Evolutionary conservation across 2,797 vertebrate species (phyloP).

Genomic region (Caiman crocodilus): DNA sequence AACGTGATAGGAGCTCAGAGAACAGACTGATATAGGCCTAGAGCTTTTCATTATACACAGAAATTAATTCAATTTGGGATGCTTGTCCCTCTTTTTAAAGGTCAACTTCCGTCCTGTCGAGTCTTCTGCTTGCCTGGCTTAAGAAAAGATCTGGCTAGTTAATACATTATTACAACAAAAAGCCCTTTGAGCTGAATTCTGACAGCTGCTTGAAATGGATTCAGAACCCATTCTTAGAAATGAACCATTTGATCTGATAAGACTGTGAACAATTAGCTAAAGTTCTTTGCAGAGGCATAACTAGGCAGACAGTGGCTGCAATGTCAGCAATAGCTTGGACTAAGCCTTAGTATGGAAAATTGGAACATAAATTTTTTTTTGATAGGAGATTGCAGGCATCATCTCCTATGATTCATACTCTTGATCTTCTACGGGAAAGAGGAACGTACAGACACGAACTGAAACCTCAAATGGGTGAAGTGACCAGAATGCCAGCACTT

Average conservation of each 20-base stretch:
- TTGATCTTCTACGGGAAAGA: background rate
- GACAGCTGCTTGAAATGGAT: constrained; percentile 23
- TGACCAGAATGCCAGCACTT: background rate
- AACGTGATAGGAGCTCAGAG: background rate
- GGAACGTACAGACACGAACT: accelerated
- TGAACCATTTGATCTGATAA: constrained; percentile 27
- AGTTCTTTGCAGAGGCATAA: constrained; percentile 32
- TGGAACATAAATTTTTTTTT: background rate
- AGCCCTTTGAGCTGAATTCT: constrained; percentile 14
- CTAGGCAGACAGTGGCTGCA: constrained; percentile 18
- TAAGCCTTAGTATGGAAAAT: constrained; percentile 3
- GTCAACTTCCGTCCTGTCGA: background rate
- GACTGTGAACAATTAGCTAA: constrained; percentile 29
- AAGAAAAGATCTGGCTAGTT: background rate
- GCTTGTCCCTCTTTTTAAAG: background rate
- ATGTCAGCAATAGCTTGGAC: background rate
- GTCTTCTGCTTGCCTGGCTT: background rate
- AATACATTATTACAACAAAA: background rate
- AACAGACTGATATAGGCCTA: background rate
- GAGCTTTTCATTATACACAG: background rate
- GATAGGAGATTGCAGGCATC: too few species aligned
- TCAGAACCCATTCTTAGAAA: constrained; percentile 31
- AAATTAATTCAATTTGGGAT: background rate
- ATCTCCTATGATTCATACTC: background rate
- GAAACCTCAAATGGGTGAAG: background rate